These are phyloP conservation scores for Formicarius rufipectus DNA, from an alignment of 2,113 vertebrate species.

Conservation along the genomic window DNA sequence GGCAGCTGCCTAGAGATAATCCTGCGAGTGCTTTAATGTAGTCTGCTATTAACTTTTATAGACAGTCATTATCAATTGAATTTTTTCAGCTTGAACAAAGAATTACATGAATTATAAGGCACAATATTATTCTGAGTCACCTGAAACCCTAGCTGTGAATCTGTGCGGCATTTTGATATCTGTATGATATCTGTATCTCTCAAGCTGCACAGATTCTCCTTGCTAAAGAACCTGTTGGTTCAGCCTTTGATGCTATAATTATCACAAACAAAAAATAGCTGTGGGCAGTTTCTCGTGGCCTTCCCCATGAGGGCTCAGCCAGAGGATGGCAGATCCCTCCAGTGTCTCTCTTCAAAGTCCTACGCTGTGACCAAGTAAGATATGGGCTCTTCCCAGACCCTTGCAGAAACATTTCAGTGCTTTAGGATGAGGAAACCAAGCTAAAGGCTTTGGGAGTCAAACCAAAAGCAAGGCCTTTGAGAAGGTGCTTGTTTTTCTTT, in stretches of 20 bases:
- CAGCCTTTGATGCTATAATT: constrained; percentile 29
- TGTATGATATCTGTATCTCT: constrained; percentile 25
- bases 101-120: background rate
- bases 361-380: fast-evolving
- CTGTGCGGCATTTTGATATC: constrained; percentile 38
- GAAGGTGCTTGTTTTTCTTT: background rate
- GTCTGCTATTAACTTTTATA: constrained; percentile 31
- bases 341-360: background rate
- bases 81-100: background rate
- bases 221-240: constrained; percentile 50
- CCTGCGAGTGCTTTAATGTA: background rate
- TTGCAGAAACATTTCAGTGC: background rate
- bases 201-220: constrained; percentile 18
- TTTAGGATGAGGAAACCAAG: background rate
- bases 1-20: constrained; percentile 5
- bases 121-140: constrained; percentile 12
- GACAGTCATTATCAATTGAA: constrained; percentile 11
- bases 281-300: background rate
- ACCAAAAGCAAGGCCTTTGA: background rate
- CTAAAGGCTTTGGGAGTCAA: background rate
- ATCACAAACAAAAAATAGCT: constrained; percentile 1
- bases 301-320: background rate
- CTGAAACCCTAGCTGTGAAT: background rate
- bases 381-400: background rate
- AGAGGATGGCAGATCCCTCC: background rate